These are phyloP conservation scores for Ditylenchus weischeri DNA, from an alignment of 2,888 invertebrate genomes.

Conservation along the genomic window DNA sequence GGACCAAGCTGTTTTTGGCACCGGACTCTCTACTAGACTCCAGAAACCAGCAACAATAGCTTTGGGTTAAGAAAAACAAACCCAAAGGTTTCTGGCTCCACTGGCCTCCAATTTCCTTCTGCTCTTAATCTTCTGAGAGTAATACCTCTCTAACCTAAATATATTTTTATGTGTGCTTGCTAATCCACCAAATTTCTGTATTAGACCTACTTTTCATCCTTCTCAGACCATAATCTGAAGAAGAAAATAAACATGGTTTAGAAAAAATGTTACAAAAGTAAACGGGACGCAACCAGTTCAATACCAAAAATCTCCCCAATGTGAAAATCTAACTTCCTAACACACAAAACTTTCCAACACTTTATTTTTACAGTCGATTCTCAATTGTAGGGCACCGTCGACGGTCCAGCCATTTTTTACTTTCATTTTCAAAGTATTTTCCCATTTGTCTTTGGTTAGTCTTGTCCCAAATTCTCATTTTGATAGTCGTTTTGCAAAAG, in stretches of 20 bases:
- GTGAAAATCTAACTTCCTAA: too few species aligned
- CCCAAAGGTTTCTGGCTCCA: slow-evolving; percentile 43
- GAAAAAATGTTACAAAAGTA: not conserved
- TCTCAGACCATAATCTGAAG: slow-evolving; percentile 44
- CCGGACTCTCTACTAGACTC: too few species aligned
- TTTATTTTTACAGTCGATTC: too few species aligned
- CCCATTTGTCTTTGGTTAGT: not conserved
- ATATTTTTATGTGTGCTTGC: too few species aligned
- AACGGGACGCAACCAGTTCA: too few species aligned
- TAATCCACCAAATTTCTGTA: too few species aligned
- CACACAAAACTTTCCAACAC: too few species aligned
- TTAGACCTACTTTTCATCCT: slow-evolving; percentile 37
- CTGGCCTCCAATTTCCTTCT: slow-evolving; percentile 43
- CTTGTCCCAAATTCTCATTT: not conserved
- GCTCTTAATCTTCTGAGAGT: slow-evolving; percentile 42
- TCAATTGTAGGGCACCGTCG: too few species aligned
- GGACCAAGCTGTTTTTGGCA: too few species aligned
- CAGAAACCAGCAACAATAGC: not conserved
- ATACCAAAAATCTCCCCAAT: too few species aligned
- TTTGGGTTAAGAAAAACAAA: not conserved
- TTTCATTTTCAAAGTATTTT: too few species aligned
- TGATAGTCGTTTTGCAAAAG: too few species aligned
- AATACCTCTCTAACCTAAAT: slow-evolving; percentile 39
- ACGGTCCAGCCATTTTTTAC: not conserved
- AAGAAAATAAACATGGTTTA: slow-evolving; percentile 14